Evolutionary conservation across 2,888 invertebrate genomes (phyloP), one percentile per base, ranked within the genome.

Genomic region (Xanthia icteritia): DNA sequence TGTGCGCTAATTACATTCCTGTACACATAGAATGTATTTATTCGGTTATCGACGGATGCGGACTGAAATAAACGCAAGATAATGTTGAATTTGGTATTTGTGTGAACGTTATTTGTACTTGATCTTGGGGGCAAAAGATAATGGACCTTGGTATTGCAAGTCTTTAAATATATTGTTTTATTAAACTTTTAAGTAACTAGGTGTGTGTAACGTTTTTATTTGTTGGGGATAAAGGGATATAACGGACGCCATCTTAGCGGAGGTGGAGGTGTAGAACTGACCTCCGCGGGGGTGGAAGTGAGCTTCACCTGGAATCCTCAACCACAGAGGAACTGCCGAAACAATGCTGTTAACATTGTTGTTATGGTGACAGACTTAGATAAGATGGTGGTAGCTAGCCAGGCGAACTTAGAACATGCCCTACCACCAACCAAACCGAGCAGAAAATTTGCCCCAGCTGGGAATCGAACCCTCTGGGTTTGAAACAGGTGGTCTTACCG

Each of bases 1-100:
- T 76, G 76, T 68, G 51, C 72, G 36, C 42, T 70, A 71, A 83
- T 83, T 64, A 77, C 76, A 84, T 82, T 86, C 83, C 48, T 20
- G 31, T 36, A 31, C 31, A 73, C 23, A 83, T 36, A 72, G 71
- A 48, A 70, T 51, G 66, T 68, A 67, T 71, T 81, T 20, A 76
- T 75, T 42, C 31, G 27, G 42, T 72, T 82, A 71, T 77, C 63
- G 42, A 42, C 27, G 71, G 58, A 76, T 74, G 66, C n/a, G 3
- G 51, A 42, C 39, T 54, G 63, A 48, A 80, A 80, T 82, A 42
- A 54, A 45, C 23, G 8, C 0, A 8, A 70, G 74, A 74, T 82
- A 67, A 70, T 13, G 15, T 27, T 61, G 23, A 15, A 27, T 42
- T 42, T 56, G 54, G 36, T 51, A 63, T 77, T 58, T 61, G 3